These are phyloP conservation scores for Phaedon cochleariae DNA, from an alignment of 2,888 invertebrate species.

Conservation along the genomic window DNA sequence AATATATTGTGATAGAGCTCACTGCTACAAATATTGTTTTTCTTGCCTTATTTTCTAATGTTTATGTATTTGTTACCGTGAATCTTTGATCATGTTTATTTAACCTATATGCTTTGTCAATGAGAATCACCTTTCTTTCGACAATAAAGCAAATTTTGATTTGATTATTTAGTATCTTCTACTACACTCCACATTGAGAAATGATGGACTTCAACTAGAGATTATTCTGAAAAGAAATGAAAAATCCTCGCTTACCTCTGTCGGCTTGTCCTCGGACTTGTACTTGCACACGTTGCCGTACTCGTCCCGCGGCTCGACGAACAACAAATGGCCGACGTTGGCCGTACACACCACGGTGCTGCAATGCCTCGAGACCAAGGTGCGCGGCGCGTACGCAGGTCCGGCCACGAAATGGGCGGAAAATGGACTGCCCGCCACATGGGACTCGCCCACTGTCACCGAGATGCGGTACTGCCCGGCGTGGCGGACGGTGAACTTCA, in stretches of 20 bases:
- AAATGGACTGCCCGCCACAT: slow-evolving; percentile 88
- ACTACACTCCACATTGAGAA: no score
- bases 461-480: slow-evolving; percentile 90
- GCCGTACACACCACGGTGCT: slow-evolving; percentile 87
- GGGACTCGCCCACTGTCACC: slow-evolving; percentile 82
- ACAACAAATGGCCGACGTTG: slow-evolving; percentile 77
- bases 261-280: slow-evolving; percentile 68
- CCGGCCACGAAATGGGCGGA: slow-evolving; percentile 84
- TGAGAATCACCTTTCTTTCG: no score
- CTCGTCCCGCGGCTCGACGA: slow-evolving; percentile 90
- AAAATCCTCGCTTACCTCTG: slow-evolving; percentile 51
- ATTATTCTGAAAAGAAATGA: no score
- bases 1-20: no score
- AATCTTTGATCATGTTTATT: no score
- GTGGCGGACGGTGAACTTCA: slow-evolving; percentile 91
- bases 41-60: no score
- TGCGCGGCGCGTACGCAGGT: slow-evolving; percentile 82
- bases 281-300: slow-evolving; percentile 86
- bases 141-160: no score
- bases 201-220: no score
- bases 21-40: no score
- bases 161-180: no score
- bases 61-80: no score
- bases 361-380: slow-evolving; percentile 82
- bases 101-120: no score